Base-by-base conservation (phyloP, 2,113 vertebrate genomes). In the Anoplopoma fimbria region DNA sequence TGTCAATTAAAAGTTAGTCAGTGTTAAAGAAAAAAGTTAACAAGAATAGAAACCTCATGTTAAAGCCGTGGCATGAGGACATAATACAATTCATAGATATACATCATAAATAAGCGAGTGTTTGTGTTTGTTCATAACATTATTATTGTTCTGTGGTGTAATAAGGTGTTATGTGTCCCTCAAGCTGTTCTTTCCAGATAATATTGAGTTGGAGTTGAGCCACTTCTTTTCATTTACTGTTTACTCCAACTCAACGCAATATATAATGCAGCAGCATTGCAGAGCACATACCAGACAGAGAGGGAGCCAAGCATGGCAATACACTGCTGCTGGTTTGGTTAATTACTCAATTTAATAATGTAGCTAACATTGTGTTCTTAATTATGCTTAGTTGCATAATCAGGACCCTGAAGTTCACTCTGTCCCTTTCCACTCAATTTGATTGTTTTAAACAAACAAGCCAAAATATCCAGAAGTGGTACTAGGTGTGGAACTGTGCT, bases 241-340 rank as follows among this genome's bases (percentile, higher is more conserved):
- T 70, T 49, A 64, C 61, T 61, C 74, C 34, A 78, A 74, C 58
- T 75, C 62, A 65, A 77, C 49, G 55, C 82, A 88, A 87, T 85
- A 75, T 75, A 83, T 91, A 84, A 87, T 89, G 83, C 87, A 90
- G 75, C 53, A 69, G 81, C 77, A 79, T 47, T 67, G 71, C 67
- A 83, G 79, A 82, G 13, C 51, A 70, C 67, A 83, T 38, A 69
- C 15, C 23, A 29, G 29, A 58, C 58, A 51, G 40, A 77, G 60
- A 74, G 19, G n/a, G n/a, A 71, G 61, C 42, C 70, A 62, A 71
- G 49, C 62, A 65, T 49, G 40, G 71, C 79, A 84, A 82, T 9
- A 71, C 38, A 40, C 21, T 76, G 61, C 45, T 79, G 79, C 9
- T 10, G 73, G 29, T 83, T 90, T 79, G 55, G 81, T 75, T 90